Base-by-base conservation (phyloP, 2,888 invertebrate species). In the Pediacus dermestoides region DNA sequence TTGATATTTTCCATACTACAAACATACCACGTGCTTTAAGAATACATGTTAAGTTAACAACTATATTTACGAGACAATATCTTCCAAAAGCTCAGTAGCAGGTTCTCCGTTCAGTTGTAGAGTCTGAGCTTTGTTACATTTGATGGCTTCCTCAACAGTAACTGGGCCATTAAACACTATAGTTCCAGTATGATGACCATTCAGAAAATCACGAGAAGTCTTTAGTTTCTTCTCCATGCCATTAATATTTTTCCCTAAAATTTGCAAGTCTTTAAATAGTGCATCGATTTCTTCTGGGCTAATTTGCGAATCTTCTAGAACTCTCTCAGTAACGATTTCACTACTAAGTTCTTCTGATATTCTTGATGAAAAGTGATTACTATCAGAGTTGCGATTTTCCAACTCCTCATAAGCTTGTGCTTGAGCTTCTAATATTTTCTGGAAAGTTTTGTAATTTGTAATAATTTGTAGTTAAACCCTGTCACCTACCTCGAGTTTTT, bases 121-220 rank as follows among this genome's bases (percentile, higher is more conserved):
- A 6, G 65, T 52, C 8, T 44, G 39, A 10, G 70, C 47, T 30
- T 57, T 51, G 13, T 58, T 48, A 13, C 60, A 48, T 2, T 54
- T 48, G 27, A 64, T 47, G 6, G 44, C 53, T 9, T 64, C 66
- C 9, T 46, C 46, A 16, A 71, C 52, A 34, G 54, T 48, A 1
- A 72, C 45, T 26, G 52, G 41, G 11, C 67, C 70, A 15, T 58
- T 55, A 6, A 74, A 48, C 12, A 64, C 48, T 1, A 70, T 44
- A 16, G 48, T 57, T 15, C n/a, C 21, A 18, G n/a, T 7, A 18
- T 18, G 21, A 18, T 18, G 6, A 6, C n/a, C 6, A 18, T 18
- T 18, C n/a, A 7, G 6, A 18, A 18, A 18, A 18, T 18, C 21
- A 7, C n/a, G 21, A 6, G n/a, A n/a, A n/a, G 21, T 18, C 21